Base-by-base conservation (phyloP, 23 tunicate genomes). In the Styela clava region DNA sequence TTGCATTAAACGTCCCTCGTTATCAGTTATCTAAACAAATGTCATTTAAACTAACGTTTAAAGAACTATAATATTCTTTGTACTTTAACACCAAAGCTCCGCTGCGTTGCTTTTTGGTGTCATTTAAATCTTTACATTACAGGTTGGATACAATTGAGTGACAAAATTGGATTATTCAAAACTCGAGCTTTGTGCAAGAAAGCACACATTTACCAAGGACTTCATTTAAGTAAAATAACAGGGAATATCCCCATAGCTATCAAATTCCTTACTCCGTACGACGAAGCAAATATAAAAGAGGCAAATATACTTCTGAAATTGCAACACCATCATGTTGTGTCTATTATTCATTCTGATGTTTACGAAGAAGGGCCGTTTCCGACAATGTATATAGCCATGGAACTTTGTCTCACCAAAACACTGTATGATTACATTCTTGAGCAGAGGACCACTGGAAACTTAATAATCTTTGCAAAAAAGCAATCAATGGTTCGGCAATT, bases 301-400 rank as follows among this genome's bases (percentile, higher is more conserved):
- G 77, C 77, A 31, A 33, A 71, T 3, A 71, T 28, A 21, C 35
- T 71, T 5, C 5, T 29, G 34, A 71, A 71, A 34, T 32, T 71
- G 12, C 34, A 3, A 16, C 77, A 33, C 5, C 77, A 71, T 16
- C 27, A 71, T 32, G 77, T 71, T 21, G 77, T 71, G 3, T 71
- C 77, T 3, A 32, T 71, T 12, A 71, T 71, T 3, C 77, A 71
- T 32, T 33, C 77, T 3, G 77, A 71, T 16, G 24, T 28, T 2
- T 33, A 28, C 35, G 7, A 31, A 16, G 24, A 31, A 32, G 23
- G 24, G 5, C 23, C 34, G 2, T 33, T 28, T 28, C 32, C 32
- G 35, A 71, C 34, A 22, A 28, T 71, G 77, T 71, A 71, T 35
- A 71, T 71, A 31, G 77, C 35, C 5, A 71, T 71, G 77, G 77